Percentiles rank a stretch among this genome's conserved stretches.
These are phyloP conservation scores for Xestia ashworthii DNA, from an alignment of 2,888 invertebrate species.

Conservation along the genomic window DNA sequence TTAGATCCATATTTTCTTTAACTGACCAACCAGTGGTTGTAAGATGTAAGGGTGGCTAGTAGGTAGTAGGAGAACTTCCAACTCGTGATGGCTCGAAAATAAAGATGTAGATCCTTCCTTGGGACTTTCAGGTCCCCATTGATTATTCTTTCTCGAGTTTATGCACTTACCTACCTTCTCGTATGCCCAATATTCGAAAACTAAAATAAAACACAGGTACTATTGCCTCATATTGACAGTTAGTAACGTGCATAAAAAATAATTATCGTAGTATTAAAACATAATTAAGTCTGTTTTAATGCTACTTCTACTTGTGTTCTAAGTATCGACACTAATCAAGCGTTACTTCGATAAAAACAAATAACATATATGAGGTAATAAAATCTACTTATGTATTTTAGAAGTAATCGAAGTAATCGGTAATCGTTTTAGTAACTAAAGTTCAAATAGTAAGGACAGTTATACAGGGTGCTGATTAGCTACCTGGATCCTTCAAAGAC, in stretches of 20 bases:
- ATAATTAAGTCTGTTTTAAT: background rate
- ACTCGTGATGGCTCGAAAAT: no score
- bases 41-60: background rate
- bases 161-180: background rate
- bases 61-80: background rate
- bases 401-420: conserved; percentile 2
- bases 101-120: background rate
- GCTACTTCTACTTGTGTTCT: background rate
- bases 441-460: background rate
- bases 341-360: conserved; percentile 17
- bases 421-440: background rate
- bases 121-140: no score
- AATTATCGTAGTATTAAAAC: background rate
- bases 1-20: background rate
- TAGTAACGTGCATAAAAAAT: background rate
- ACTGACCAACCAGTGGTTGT: background rate
- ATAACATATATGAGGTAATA: background rate
- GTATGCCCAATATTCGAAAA: background rate
- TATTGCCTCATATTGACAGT: background rate
- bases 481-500: background rate
- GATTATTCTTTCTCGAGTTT: background rate
- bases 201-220: background rate
- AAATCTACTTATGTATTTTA: conserved; percentile 24
- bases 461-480: background rate
- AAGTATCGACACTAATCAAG: background rate